These are phyloP conservation scores for Anthophora plumipes DNA, from an alignment of 2,888 invertebrate species.

Conservation along the genomic window DNA sequence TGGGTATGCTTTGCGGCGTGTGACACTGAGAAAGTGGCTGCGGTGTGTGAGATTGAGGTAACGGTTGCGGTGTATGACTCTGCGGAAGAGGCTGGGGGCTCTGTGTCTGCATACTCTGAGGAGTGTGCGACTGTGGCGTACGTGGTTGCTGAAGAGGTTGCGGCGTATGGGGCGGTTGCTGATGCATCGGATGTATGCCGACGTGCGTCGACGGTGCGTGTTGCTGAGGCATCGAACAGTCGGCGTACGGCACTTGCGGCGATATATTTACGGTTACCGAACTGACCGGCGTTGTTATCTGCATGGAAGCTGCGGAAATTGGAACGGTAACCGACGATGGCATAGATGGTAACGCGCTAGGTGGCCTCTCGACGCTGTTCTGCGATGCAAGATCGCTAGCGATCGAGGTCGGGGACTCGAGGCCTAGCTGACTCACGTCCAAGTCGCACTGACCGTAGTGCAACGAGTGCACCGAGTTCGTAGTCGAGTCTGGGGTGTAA, in stretches of 20 bases:
- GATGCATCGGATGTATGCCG: conserved; percentile 81
- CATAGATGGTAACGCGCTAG: conserved; percentile 86
- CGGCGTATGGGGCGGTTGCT: conserved; percentile 80
- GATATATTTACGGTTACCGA: conserved; percentile 76
- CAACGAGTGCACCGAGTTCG: conserved; percentile 93
- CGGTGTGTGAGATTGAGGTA: conserved; percentile 77
- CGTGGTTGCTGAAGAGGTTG: conserved; percentile 82
- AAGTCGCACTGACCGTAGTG: conserved; percentile 92
- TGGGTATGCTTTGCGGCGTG: conserved; percentile 80
- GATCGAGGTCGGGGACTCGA: conserved; percentile 95
- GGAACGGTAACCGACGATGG: conserved; percentile 73
- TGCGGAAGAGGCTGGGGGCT: conserved; percentile 85
- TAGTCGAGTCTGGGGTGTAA: conserved; percentile 93
- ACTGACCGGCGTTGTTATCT: conserved; percentile 72
- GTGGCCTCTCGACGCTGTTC: conserved; percentile 88
- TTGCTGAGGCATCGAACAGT: conserved; percentile 90
- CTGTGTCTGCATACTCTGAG: conserved; percentile 79
- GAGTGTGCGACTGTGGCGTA: conserved; percentile 84
- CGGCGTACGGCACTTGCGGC: conserved; percentile 85
- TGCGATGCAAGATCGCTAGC: conserved; percentile 94
- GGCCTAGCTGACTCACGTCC: conserved; percentile 92
- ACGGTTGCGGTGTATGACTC: conserved; percentile 79
- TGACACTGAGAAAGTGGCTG: conserved; percentile 80
- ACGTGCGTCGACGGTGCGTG: conserved; percentile 85
- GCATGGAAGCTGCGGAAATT: conserved; percentile 74